phyloP scores from a whole-genome alignment of 2,113 vertebrate genomes.

The Columba livia region DNA sequence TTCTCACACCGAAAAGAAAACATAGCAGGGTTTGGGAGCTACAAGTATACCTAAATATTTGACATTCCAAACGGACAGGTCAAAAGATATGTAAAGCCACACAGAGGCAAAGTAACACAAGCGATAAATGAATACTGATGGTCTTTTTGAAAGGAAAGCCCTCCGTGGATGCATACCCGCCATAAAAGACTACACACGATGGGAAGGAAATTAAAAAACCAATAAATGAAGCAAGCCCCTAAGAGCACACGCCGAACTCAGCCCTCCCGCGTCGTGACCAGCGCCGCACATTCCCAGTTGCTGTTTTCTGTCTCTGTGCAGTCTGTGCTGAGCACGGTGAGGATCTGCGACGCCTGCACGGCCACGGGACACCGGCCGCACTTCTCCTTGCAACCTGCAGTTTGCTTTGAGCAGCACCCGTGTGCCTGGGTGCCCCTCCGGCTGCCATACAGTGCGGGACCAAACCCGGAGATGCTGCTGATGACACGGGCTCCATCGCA shows the following conservation, averaged over 20 bases:
- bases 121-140: background rate
- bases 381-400: background rate
- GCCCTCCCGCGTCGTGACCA: background rate
- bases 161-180: background rate
- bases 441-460: background rate
- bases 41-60: slow-evolving; percentile 43
- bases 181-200: rapidly evolving
- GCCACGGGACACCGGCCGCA: background rate
- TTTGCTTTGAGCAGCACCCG: background rate
- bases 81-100: background rate
- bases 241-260: background rate
- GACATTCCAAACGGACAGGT: slow-evolving; percentile 18
- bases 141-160: background rate
- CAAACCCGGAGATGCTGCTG: background rate
- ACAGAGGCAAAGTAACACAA: background rate
- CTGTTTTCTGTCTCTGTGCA: background rate
- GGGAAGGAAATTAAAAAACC: background rate
- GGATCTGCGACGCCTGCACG: background rate
- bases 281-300: background rate
- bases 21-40: background rate
- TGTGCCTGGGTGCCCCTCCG: background rate
- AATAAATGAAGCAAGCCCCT: background rate
- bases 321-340: background rate
- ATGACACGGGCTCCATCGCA: background rate
- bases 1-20: slow-evolving; percentile 12